Percentiles rank a stretch among this genome's conserved stretches.
Conservation (phyloP, 2,797 vertebrate genomes). For the Arctocebus calabarensis region DNA sequence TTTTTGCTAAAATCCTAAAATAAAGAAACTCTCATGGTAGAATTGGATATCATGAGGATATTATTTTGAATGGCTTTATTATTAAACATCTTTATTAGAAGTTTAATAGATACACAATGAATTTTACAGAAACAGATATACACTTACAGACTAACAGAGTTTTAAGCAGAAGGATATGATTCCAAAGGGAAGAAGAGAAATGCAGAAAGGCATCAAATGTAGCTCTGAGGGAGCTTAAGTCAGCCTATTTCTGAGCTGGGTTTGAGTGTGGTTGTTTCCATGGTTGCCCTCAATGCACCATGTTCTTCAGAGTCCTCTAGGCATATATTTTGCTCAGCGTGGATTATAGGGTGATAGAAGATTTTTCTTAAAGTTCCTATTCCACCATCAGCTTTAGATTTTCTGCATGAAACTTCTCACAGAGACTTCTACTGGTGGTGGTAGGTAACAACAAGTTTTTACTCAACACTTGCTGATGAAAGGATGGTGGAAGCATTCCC, state of each 20-base stretch:
- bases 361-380: neutral
- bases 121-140: neutral
- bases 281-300: neutral
- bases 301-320: neutral
- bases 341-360: neutral
- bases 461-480: neutral
- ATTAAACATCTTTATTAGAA: too few species aligned
- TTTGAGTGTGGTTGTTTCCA: neutral
- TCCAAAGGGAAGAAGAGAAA: neutral
- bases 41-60: neutral
- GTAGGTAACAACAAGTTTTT: neutral
- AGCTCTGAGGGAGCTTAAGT: neutral
- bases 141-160: neutral
- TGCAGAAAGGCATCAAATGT: neutral
- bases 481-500: neutral
- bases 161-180: neutral
- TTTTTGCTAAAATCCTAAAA: neutral
- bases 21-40: neutral
- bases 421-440: neutral
- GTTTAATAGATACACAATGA: neutral
- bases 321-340: neutral
- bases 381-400: neutral
- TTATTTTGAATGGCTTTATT: neutral
- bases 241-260: neutral
- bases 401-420: neutral